These are phyloP conservation scores for Cheilosia pagana DNA, from an alignment of 2,888 invertebrate genomes.

Conservation along the genomic window DNA sequence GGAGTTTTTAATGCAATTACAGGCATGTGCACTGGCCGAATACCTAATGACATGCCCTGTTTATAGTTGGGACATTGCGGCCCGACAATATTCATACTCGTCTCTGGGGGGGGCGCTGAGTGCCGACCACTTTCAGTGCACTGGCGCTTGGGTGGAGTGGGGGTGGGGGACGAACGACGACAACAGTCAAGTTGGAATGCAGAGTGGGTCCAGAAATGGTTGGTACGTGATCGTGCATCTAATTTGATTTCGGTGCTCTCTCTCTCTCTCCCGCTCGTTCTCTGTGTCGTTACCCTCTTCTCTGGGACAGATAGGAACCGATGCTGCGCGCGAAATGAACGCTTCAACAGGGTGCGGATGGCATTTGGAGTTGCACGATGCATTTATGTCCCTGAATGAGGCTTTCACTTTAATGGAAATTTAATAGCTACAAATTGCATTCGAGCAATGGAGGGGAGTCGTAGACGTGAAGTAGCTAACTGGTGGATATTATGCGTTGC, in stretches of 20 bases:
- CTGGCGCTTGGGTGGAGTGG: constrained; percentile 11
- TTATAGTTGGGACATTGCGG: constrained; percentile 73
- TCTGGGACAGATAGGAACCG: constrained; percentile 20
- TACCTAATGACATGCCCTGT: constrained; percentile 72
- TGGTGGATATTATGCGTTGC: not conserved
- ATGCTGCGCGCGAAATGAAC: constrained; percentile 37
- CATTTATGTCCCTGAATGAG: constrained; percentile 74
- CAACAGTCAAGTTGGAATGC: constrained; percentile 42
- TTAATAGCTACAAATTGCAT: constrained; percentile 74
- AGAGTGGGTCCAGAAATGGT: constrained; percentile 47
- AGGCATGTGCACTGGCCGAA: constrained; percentile 73
- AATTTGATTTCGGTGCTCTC: constrained; percentile 70
- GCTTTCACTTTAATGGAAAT: constrained; percentile 75
- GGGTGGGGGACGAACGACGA: constrained; percentile 3
- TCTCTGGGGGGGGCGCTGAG: constrained; percentile 36
- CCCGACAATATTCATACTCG: constrained; percentile 73
- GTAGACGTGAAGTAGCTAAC: constrained; percentile 38
- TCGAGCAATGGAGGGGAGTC: constrained; percentile 22
- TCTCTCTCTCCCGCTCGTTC: constrained; percentile 47
- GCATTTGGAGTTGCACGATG: constrained; percentile 70
- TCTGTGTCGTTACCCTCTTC: constrained; percentile 23
- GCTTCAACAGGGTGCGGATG: constrained; percentile 69
- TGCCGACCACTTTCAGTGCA: constrained; percentile 42
- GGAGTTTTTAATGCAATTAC: constrained; percentile 75
- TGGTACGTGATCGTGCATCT: constrained; percentile 75